Percentiles rank a stretch among this genome's conserved stretches.
These are phyloP conservation scores for Melanaphis sacchari DNA, from an alignment of 1,140 invertebrate species.

Conservation along the genomic window DNA sequence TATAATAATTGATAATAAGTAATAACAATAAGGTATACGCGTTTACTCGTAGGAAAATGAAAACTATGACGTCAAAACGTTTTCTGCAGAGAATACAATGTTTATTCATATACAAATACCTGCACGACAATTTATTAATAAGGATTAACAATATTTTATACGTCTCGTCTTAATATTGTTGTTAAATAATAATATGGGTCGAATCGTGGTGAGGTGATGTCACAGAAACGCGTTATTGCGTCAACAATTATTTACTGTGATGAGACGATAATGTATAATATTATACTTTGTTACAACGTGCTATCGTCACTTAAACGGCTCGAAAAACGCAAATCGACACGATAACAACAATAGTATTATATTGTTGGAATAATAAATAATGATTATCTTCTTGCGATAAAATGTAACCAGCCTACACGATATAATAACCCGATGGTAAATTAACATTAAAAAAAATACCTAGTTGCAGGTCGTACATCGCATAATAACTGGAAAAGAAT, in stretches of 20 bases:
- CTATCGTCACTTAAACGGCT: not conserved
- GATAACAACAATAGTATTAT: not conserved
- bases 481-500: not conserved
- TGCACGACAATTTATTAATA: not conserved
- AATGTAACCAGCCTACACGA: not conserved
- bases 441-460: not conserved
- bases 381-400: not conserved
- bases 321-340: not conserved
- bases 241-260: not conserved
- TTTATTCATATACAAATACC: not conserved
- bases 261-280: not conserved
- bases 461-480: not conserved
- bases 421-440: not conserved
- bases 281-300: not conserved
- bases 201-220: not conserved
- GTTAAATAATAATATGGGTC: not conserved
- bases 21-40: too few relatives aligned
- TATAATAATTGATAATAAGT: too few relatives aligned
- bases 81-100: not conserved
- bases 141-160: not conserved
- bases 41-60: not conserved
- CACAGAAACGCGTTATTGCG: not conserved
- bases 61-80: not conserved
- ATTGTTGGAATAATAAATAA: not conserved
- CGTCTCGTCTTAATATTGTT: not conserved